Evolutionary conservation across 2,888 invertebrate species (phyloP), one percentile per base, ranked within the genome.

Genomic region (Steinernema hermaphroditum): DNA sequence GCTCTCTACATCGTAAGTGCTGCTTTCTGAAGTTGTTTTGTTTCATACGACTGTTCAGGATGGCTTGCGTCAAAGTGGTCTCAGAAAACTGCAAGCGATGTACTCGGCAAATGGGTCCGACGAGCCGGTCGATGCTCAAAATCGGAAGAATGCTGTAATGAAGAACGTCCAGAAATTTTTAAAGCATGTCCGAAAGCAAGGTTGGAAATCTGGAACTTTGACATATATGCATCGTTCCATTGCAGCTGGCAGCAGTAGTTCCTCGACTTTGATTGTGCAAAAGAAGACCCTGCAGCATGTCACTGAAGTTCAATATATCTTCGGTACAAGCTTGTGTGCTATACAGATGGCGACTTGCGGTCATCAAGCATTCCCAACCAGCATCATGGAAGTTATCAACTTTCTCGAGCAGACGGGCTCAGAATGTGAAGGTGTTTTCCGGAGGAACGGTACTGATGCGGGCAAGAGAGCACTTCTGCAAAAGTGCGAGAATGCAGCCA

Each of bases 91-190:
- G 6, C 54, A 54, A 16, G 22, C 54, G 54, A 24, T 46, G 46
- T 46, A 22, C 8, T 54, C 54, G 6, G 54, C 54, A 16, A 54
- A 54, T 27, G 54, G 54, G 24, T 54, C 27, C 4, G 54, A 54
- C 16, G 54, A 54, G 27, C 22, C 54, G 37, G 37, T 37, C 2
- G 54, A 22, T 12, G 22, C 54, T 27, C 24, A 54, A 27, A 54
- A 22, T 24, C 54, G 54, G 54, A 54, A 54, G 54, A 54, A 54
- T 27, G 54, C 27, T 27, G 54, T 54, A 27, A 54, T 54, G 54
- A 54, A 54, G 27, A 54, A 54, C 54, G 54, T 54, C 4, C 54
- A 54, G 27, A 54, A 54, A 27, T 54, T 54, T 54, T 14, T 54
- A 27, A 54, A 27, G 27, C 22, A 27, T 27, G 54, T 54, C 24